Percentiles rank a stretch among this genome's conserved stretches.
Evolutionary conservation across 2,113 vertebrate species (phyloP).

Genomic region (Otus sunia): DNA sequence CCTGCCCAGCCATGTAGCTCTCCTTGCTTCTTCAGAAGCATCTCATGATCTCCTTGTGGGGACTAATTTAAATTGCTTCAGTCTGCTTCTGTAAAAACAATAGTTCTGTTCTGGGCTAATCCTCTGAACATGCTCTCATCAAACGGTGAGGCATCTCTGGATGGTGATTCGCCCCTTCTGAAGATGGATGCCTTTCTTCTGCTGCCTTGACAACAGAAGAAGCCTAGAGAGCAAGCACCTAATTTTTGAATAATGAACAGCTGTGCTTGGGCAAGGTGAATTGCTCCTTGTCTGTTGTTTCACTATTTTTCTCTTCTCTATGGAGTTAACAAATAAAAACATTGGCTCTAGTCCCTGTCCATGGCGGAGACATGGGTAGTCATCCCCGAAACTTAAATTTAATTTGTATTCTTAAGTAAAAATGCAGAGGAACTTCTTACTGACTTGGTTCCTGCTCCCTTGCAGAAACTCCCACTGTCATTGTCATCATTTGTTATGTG

Average conservation of each 20-base stretch:
- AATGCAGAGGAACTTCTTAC: background rate
- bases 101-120: background rate
- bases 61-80: background rate
- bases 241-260: background rate
- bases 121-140: background rate
- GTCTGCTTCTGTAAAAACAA: background rate
- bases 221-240: background rate
- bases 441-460: background rate
- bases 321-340: background rate
- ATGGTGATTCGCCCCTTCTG: background rate
- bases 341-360: background rate
- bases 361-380: background rate
- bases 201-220: background rate
- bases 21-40: background rate
- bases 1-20: background rate
- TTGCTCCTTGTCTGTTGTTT: background rate
- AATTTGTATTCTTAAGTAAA: constrained; percentile 4
- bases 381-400: background rate
- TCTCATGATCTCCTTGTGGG: background rate
- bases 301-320: background rate
- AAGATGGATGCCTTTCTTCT: background rate
- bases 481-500: background rate
- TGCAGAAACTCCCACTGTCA: background rate
- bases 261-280: background rate
- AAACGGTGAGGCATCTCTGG: background rate